These are phyloP conservation scores for Eleginops maclovinus DNA, from an alignment of 2,113 vertebrate species.

Conservation along the genomic window DNA sequence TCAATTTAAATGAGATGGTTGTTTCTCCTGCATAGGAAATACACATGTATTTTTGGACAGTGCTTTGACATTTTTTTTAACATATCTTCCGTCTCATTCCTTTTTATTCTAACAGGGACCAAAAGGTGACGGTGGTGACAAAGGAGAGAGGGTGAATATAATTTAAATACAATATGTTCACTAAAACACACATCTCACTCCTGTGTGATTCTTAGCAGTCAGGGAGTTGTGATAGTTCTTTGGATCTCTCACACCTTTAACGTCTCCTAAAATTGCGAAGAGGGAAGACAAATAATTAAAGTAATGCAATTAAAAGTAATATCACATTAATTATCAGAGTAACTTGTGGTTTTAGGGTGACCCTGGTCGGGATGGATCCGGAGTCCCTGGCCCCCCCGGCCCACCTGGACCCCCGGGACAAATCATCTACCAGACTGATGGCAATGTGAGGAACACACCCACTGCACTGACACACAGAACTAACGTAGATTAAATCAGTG, in stretches of 20 bases:
- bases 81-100: not conserved
- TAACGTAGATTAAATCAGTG: not conserved
- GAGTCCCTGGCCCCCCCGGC: conserved; percentile 87
- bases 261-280: not conserved
- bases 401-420: conserved; percentile 91
- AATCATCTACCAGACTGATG: conserved; percentile 77
- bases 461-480: not conserved
- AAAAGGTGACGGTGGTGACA: conserved; percentile 87
- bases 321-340: not conserved
- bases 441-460: conserved; percentile 67
- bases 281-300: not conserved
- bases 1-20: not conserved
- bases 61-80: not conserved
- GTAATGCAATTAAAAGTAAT: not conserved
- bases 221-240: no score
- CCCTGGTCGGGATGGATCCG: conserved; percentile 88
- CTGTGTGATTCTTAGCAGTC: not conserved
- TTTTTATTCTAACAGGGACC: conserved; percentile 84
- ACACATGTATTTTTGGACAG: not conserved
- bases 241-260: not conserved
- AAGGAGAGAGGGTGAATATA: conserved; percentile 88
- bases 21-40: not conserved
- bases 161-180: not conserved
- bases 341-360: conserved; percentile 86
- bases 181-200: not conserved